phyloP scores from a whole-genome alignment of 2,888 invertebrate species.

The Ectropis crepuscularia region DNA sequence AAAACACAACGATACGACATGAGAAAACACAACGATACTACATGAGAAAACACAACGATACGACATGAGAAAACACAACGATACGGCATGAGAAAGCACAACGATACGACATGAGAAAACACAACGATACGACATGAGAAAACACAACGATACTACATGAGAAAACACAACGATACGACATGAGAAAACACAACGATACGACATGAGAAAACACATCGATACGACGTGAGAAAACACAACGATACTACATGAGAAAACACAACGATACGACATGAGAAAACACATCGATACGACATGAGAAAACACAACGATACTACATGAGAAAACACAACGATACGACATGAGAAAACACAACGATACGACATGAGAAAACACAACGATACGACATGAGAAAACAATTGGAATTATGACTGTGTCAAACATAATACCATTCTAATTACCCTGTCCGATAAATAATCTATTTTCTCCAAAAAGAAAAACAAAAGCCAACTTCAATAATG shows the following conservation, averaged over 20 bases:
- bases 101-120: constrained; percentile 4
- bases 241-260: constrained; percentile 1
- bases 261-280: constrained; percentile 5
- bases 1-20: neutral
- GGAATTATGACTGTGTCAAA: neutral
- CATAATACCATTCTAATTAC: too few species aligned
- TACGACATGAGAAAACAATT: neutral
- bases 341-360: constrained; percentile 2
- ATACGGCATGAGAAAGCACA: constrained; percentile 3
- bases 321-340: neutral
- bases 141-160: neutral
- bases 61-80: constrained; percentile 5
- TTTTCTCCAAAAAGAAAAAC: too few species aligned
- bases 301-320: neutral
- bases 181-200: neutral
- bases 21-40: neutral
- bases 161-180: constrained; percentile 1
- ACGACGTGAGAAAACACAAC: constrained; percentile 11
- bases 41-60: constrained; percentile 2
- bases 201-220: too few species aligned
- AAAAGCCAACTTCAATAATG: too few species aligned
- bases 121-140: constrained; percentile 1
- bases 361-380: constrained; percentile 5
- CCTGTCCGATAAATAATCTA: too few species aligned
- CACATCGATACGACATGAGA: neutral